Evolutionary conservation across 1,140 invertebrate genomes (phyloP), one percentile per base, ranked within the genome.

Genomic region (Sitobion miscanthi): DNA sequence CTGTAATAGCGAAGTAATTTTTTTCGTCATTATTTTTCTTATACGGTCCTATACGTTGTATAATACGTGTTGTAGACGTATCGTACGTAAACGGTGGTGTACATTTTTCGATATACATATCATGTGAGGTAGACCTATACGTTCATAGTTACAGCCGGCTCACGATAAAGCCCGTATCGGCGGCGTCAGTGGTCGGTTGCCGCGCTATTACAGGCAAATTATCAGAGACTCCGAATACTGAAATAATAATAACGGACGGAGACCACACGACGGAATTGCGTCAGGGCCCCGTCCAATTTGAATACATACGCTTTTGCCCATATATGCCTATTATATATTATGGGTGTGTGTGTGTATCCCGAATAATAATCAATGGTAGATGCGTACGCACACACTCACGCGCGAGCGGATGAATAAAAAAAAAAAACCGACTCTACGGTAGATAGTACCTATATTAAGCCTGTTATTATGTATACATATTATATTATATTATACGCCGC

Each of bases 391-490:
- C 85, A n/a, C 42, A n/a, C 83, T 0, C 42, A 9, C 30, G 69
- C 35, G 30, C n/a, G 38, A 35, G 21, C 21, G 52, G 52, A 83
- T 83, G 38, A 83, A 83, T 38, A 83, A 83, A 83, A 54, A 54
- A 54, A 54, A 83, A 83, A 83, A 83, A 83, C 62, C 62, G n/a
- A 77, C 62, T 77, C 62, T n/a, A 77, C 62, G 14, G 14, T 77
- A n/a, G 62, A 77, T 77, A 30, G n/a, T 77, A 77, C 62, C 30
- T 45, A 38, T 62, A 35, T 54, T 52, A 90, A 90, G 89, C 57
- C 57, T 90, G 89, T 90, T 62, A 90, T 90, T 90, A 90, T 90
- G 69, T 54, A 54, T 42, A 83, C 38, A 42, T 42, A 35, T 82
- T 42, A 35, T 82, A 83, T 83, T 30, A 30, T 83, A 42, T 25